Percentiles rank a stretch among this genome's conserved stretches.
Evolutionary conservation across 2,888 invertebrate genomes (phyloP).

Genomic region (Pelosia muscerda): DNA sequence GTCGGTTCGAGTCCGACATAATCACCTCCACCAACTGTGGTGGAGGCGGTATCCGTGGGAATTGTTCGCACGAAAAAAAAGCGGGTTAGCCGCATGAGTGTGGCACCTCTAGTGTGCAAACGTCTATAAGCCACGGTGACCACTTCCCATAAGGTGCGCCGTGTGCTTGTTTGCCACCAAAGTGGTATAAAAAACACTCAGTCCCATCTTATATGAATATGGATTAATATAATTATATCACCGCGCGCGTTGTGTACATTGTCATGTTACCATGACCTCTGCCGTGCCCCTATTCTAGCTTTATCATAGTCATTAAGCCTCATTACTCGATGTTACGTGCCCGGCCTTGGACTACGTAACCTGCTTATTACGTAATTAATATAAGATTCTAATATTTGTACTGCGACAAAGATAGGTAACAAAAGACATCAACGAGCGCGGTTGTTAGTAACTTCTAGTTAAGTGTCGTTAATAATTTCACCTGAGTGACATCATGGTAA

Average conservation of each 20-base stretch:
- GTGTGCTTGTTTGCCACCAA: too few species aligned
- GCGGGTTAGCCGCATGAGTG: too few species aligned
- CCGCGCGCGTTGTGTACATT: neutral
- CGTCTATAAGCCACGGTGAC: too few species aligned
- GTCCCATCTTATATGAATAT: too few species aligned
- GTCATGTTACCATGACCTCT: neutral
- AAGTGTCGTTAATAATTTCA: neutral
- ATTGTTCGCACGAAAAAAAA: too few species aligned
- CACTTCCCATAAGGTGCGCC: too few species aligned
- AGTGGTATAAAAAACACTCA: too few species aligned
- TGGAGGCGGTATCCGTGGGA: too few species aligned
- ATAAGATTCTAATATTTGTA: neutral
- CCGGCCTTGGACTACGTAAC: conserved; percentile 1
- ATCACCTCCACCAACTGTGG: too few species aligned
- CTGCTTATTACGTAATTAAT: neutral
- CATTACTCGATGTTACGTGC: neutral
- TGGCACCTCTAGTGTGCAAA: too few species aligned
- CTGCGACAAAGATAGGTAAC: neutral
- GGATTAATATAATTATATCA: neutral
- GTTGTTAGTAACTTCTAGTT: neutral
- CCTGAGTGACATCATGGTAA: neutral
- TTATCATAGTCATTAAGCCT: neutral
- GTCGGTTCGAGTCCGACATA: too few species aligned
- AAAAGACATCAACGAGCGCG: conserved; percentile 13
- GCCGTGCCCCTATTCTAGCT: neutral